A percentile compares a stretch with the other conserved stretches of the same genome.
Conservation (phyloP, 2,797 vertebrate species). For the Sebastes wilsoni region DNA sequence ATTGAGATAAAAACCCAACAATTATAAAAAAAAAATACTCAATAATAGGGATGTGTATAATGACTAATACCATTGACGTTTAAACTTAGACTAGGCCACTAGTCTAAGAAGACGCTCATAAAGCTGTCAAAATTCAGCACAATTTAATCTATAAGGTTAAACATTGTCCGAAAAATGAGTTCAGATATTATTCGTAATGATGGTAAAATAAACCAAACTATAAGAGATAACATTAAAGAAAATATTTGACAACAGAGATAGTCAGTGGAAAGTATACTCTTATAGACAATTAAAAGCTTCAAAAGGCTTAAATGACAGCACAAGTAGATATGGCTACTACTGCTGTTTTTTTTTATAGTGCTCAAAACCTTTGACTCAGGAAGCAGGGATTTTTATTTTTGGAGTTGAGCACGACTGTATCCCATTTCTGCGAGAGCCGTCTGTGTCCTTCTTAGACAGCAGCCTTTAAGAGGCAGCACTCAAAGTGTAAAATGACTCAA, state of each 20-base stretch:
- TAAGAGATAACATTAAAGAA: neutral
- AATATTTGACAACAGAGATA: neutral
- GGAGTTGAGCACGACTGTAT: neutral
- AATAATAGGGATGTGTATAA: too few relatives aligned
- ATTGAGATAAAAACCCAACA: neutral
- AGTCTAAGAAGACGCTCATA: too few relatives aligned
- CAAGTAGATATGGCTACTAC: neutral
- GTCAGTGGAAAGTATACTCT: neutral
- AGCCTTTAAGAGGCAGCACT: neutral
- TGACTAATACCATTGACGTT: too few relatives aligned
- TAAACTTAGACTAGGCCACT: too few relatives aligned
- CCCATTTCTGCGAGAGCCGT: neutral
- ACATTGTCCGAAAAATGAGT: neutral
- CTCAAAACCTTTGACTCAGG: neutral
- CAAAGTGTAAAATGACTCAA: conserved; percentile 4
- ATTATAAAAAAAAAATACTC: neutral
- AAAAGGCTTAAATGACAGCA: conserved; percentile 1
- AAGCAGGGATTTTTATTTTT: neutral
- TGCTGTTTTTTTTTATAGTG: neutral
- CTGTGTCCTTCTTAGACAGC: conserved; percentile 3
- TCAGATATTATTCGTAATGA: neutral
- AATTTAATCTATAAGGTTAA: neutral
- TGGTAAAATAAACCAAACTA: neutral
- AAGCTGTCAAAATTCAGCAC: neutral
- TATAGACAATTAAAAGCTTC: neutral